Percentiles rank a stretch among this genome's conserved stretches.
These are phyloP conservation scores for Heliopora coerulea DNA, from an alignment of 92 coral and sea anemone species.

Conservation along the genomic window DNA sequence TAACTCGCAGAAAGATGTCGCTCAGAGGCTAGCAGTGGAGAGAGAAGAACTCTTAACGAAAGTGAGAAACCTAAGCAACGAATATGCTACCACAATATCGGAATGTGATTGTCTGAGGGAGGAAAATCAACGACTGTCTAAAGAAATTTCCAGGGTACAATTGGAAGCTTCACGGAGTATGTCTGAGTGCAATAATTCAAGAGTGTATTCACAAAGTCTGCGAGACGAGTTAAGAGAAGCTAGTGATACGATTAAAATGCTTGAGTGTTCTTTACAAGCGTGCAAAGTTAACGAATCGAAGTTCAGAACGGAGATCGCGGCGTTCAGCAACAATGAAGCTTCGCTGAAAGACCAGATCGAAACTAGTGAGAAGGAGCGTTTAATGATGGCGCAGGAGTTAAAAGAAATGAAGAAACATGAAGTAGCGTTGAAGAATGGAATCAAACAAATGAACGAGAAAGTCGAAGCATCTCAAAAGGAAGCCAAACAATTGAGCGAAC, in stretches of 20 bases:
- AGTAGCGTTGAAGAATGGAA: not conserved
- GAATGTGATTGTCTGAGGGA: conserved; percentile 10
- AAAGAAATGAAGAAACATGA: conserved; percentile 2
- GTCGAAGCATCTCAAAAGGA: conserved; percentile 5
- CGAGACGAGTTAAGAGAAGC: conserved; percentile 12
- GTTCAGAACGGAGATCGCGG: conserved; percentile 1
- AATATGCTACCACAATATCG: not conserved
- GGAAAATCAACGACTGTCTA: conserved; percentile 17
- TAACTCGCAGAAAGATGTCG: conserved; percentile 3
- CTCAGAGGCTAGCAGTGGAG: conserved; percentile 3
- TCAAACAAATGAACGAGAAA: conserved; percentile 6
- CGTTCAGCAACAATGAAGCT: not conserved
- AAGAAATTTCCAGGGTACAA: conserved; percentile 7
- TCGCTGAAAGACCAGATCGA: conserved; percentile 1
- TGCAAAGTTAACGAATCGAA: conserved; percentile 26
- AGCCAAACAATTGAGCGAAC: conserved; percentile 1
- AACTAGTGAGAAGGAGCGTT: conserved; percentile 10
- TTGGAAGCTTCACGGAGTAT: conserved; percentile 15
- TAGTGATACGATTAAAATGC: not conserved
- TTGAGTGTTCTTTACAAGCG: conserved; percentile 9
- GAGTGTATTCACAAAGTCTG: not conserved
- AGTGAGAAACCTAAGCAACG: conserved; percentile 4
- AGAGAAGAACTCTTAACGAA: conserved; percentile 11
- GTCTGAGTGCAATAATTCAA: conserved; percentile 8
- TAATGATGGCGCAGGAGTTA: not conserved